Base-by-base conservation (phyloP, 2,888 invertebrate species). In the Drosophila incognita region DNA sequence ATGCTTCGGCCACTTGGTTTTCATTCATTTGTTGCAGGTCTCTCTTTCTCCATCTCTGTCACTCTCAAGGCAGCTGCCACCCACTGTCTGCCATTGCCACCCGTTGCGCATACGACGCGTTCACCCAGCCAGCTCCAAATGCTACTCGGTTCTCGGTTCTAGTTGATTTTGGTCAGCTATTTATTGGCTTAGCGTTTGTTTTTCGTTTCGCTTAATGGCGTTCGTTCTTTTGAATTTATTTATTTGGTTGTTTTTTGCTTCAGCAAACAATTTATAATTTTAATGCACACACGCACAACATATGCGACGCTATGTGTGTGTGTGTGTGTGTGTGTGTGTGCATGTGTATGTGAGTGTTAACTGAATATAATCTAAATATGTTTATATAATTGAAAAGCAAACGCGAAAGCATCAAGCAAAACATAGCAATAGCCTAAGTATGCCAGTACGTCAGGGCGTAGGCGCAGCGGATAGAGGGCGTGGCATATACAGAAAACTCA, bases 381-480 rank as follows among this genome's bases (percentile, higher is more conserved):
- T 89, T 89, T 85, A 89, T 85, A 87, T 89, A 89, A 85, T 89
- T 85, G 90, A 85, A 89, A 86, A 76, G 81, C 89, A 89, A 89
- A 89, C 81, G 75, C 79, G 88, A 89, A 82, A 82, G 71, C 86
- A 85, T 74, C 74, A 74, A 77, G 71, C 81, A 77, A 69, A 81
- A 74, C 70, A 83, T 81, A 69, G 69, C 60, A 21, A 69, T 40
- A 57, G 57, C 54, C 74, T 61, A 81, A 70, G 77, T 83, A 81
- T 80, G 78, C 83, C 83, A 81, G 66, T 63, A 64, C 73, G 69
- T 73, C 75, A 76, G 85, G 69, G 57, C 51, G 21, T n/a, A 18
- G 42, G 21, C n/a, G 42, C 33, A 31, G 33, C 40, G 7, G 35
- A 29, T 6, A 13, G 42, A 52, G 53, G 74, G 80, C 66, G 75